Conservation (phyloP, 2,113 vertebrate genomes). For the Puntigrus tetrazona region DNA sequence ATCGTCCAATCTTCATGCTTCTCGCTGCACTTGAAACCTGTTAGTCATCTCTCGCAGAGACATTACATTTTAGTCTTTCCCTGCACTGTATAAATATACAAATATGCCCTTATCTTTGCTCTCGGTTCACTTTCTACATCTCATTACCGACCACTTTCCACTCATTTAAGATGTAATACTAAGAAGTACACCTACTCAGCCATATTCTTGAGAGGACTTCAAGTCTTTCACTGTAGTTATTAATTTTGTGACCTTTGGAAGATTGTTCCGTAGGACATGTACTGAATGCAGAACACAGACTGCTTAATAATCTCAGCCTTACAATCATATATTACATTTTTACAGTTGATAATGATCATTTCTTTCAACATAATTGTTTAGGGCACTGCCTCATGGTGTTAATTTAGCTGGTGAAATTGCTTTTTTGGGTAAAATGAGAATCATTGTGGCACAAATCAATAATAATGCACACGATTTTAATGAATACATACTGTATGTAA, state of each 20-base stretch:
- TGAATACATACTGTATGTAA: neutral
- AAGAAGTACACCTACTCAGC: slow-evolving; percentile 29
- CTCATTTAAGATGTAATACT: slow-evolving; percentile 10
- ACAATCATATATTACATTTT: neutral
- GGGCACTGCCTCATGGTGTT: neutral
- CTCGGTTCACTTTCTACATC: slow-evolving; percentile 13
- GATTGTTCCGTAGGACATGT: neutral
- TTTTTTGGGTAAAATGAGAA: neutral
- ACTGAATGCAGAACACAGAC: slow-evolving; percentile 14
- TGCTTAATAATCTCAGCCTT: neutral
- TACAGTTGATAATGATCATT: neutral
- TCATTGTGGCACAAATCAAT: neutral
- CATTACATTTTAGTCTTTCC: slow-evolving; percentile 12
- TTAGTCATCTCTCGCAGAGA: slow-evolving; percentile 17
- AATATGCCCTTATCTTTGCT: slow-evolving; percentile 28
- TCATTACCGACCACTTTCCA: slow-evolving; percentile 6
- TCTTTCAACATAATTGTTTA: neutral
- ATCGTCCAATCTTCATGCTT: slow-evolving; percentile 5
- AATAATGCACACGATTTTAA: neutral
- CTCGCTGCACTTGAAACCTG: slow-evolving; percentile 9
- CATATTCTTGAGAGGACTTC: slow-evolving; percentile 22
- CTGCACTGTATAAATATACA: slow-evolving; percentile 15
- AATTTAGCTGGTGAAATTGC: neutral
- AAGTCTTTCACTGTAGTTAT: slow-evolving; percentile 9
- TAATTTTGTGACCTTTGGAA: slow-evolving; percentile 17